Percentiles rank a stretch among this genome's conserved stretches.
Evolutionary conservation across 2,113 vertebrate species (phyloP).

Genomic region (Ptychochromis oligacanthus): DNA sequence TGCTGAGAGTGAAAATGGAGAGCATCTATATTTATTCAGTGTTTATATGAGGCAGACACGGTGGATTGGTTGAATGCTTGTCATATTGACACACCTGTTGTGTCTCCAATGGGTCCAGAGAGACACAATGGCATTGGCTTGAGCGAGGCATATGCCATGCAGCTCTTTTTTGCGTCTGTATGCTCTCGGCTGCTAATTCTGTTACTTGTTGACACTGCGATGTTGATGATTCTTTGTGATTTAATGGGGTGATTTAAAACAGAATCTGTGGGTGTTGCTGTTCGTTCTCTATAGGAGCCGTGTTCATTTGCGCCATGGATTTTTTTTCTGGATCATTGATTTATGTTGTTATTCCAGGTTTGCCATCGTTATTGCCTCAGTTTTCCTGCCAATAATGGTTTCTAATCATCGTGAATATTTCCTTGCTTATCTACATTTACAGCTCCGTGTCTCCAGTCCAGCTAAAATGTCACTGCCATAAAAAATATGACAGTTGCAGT

Average conservation of each 20-base stretch:
- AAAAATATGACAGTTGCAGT: slow-evolving; percentile 47
- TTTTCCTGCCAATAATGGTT: slow-evolving; percentile 34
- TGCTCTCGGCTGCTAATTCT: slow-evolving; percentile 30
- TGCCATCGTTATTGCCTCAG: not conserved
- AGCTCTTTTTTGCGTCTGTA: slow-evolving; percentile 17
- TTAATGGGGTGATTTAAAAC: slow-evolving; percentile 11
- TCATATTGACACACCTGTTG: slow-evolving; percentile 81
- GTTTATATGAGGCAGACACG: slow-evolving; percentile 55
- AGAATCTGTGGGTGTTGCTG: not conserved
- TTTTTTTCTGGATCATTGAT: not conserved
- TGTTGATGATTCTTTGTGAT: slow-evolving; percentile 29
- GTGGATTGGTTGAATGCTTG: slow-evolving; percentile 64
- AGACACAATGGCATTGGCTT: slow-evolving; percentile 67
- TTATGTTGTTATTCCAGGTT: not conserved
- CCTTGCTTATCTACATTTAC: slow-evolving; percentile 66
- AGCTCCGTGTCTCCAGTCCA: slow-evolving; percentile 45
- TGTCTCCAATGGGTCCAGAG: slow-evolving; percentile 62
- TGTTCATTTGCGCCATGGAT: not conserved
- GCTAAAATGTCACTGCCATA: slow-evolving; percentile 54
- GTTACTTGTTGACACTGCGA: slow-evolving; percentile 35
- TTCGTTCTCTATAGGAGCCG: not conserved
- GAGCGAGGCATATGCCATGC: not conserved
- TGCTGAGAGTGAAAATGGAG: slow-evolving; percentile 62
- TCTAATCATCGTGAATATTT: slow-evolving; percentile 39
- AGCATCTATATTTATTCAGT: slow-evolving; percentile 69